Evolutionary conservation across 2,888 invertebrate genomes (phyloP).

Genomic region (Lycophotia porphyrea): DNA sequence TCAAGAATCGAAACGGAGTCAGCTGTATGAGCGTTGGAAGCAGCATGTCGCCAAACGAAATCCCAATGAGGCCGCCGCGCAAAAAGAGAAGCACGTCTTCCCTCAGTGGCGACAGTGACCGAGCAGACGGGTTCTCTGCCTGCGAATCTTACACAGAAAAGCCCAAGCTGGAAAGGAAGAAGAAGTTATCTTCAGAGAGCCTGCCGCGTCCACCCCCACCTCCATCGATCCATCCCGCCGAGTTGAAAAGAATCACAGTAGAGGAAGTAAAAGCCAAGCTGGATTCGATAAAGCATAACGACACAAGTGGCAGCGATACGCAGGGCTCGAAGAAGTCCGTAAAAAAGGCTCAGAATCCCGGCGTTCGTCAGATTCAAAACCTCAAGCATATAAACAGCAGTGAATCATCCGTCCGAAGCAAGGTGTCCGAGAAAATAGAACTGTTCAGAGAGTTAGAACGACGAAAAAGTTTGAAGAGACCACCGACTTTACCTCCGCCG

Average conservation of each 20-base stretch:
- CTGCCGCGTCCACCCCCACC: slow-evolving; percentile 88
- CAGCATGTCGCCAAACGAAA: slow-evolving; percentile 87
- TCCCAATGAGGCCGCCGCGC: slow-evolving; percentile 93
- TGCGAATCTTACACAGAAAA: slow-evolving; percentile 87
- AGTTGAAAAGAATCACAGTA: slow-evolving; percentile 86
- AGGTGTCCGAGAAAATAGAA: slow-evolving; percentile 89
- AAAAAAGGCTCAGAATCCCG: slow-evolving; percentile 73
- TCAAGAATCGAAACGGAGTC: slow-evolving; percentile 93
- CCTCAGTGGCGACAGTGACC: slow-evolving; percentile 91
- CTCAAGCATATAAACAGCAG: slow-evolving; percentile 77
- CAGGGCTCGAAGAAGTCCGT: slow-evolving; percentile 88
- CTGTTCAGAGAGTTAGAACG: slow-evolving; percentile 87
- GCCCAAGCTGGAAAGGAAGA: slow-evolving; percentile 89
- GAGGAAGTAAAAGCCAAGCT: slow-evolving; percentile 91
- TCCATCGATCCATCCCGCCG: slow-evolving; percentile 78
- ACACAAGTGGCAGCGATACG: slow-evolving; percentile 87
- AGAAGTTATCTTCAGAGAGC: slow-evolving; percentile 89
- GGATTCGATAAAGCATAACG: slow-evolving; percentile 85
- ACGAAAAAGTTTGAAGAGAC: slow-evolving; percentile 86
- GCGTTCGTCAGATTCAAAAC: slow-evolving; percentile 64
- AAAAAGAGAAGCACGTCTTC: slow-evolving; percentile 93
- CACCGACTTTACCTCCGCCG: slow-evolving; percentile 87
- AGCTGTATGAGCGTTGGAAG: slow-evolving; percentile 94
- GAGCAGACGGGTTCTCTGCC: slow-evolving; percentile 88
- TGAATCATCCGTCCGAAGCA: slow-evolving; percentile 87